Evolutionary conservation across 2,888 invertebrate genomes (phyloP), one percentile per base, ranked within the genome.

Genomic region (Hirtodrosophila confusa): DNA sequence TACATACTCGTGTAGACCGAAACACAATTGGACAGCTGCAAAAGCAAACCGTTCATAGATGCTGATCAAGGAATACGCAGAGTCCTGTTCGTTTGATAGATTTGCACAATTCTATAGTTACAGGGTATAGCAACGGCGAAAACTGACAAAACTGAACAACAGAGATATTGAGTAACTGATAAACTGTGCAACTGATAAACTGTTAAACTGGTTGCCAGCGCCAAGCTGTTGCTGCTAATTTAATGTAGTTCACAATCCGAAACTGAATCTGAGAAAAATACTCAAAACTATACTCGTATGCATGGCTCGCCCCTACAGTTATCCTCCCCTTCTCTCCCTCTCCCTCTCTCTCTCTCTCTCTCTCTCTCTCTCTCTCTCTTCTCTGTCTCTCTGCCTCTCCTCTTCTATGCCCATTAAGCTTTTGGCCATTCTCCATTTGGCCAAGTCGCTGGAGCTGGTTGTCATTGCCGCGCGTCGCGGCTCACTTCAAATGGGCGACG

Each of bases 381-480:
- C 7, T 29, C 27, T 49, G 7, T 27, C 17, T 2, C 11, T 27
- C 6, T 10, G 43, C 36, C 47, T 9, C 40, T 17, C 27, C 1
- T 3, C 24, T 17, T 4, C 37, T 40, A 9, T 23, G 36, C 37
- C 60, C 60, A 69, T 62, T 65, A 62, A 62, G 65, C 56, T 69
- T 62, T 60, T 58, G 74, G 74, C 66, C 74, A 67, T 62, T 65
- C 66, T 58, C 76, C 61, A 27, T 50, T 53, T 49, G 50, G 48
- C 31, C 60, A 53, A 53, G 47, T 54, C 54, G 55, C 47, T 64
- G 53, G 48, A 10, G 35, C 45, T 48, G 63, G 67, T 82, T 80
- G 80, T 80, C 80, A 86, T 80, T 86, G 86, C 83, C 70, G 75
- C 66, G 50, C 71, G 71, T 61, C 84, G 80, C 79, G 79, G 80